phyloP scores from a whole-genome alignment of 2,113 vertebrate genomes.

The Brachypteracias leptosomus region DNA sequence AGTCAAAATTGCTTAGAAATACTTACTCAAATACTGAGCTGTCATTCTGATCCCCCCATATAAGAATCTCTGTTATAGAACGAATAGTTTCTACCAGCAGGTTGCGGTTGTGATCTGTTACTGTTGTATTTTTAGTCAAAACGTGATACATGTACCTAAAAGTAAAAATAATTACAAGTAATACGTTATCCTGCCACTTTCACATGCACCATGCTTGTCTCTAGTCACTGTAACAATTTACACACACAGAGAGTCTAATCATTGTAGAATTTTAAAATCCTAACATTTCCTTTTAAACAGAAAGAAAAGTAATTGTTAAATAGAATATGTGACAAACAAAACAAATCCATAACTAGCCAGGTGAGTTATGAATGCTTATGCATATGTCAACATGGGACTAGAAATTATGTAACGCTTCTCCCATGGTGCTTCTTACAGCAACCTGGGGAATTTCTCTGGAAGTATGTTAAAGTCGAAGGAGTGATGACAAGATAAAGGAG shows the following conservation, averaged over 20 bases:
- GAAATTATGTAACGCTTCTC: background rate
- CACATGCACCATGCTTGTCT: background rate
- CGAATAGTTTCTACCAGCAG: conserved; percentile 97
- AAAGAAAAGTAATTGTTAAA: background rate
- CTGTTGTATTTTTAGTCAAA: conserved; percentile 97
- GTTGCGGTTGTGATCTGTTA: conserved; percentile 96
- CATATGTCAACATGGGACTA: background rate
- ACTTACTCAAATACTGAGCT: conserved; percentile 99
- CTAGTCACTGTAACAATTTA: background rate
- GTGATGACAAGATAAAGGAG: background rate
- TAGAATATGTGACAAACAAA: background rate
- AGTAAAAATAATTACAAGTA: background rate
- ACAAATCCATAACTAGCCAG: background rate
- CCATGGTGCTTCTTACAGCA: background rate
- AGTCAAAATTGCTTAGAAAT: background rate
- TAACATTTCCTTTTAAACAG: background rate
- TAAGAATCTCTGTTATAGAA: conserved; percentile 97
- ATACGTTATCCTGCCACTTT: background rate
- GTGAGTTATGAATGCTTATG: background rate
- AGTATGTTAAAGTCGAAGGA: background rate
- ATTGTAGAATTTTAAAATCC: background rate
- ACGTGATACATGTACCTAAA: conserved; percentile 94
- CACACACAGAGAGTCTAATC: background rate
- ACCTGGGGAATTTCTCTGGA: background rate
- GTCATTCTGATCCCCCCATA: conserved; percentile 99